Percentiles rank a stretch among this genome's conserved stretches.
Evolutionary conservation across 2,888 invertebrate species (phyloP).

Genomic region (Tipula confusa): DNA sequence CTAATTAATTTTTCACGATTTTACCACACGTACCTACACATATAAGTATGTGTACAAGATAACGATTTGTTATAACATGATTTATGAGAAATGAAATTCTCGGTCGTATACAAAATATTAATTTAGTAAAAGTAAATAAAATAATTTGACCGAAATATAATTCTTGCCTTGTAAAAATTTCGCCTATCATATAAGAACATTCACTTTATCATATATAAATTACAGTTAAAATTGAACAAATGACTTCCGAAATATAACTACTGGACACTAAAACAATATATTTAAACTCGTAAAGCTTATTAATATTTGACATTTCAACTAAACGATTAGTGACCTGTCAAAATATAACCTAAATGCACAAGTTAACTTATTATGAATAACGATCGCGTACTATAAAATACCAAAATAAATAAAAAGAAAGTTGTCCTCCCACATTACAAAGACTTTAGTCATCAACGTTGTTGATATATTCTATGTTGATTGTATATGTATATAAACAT

Average conservation of each 20-base stretch:
- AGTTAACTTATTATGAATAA: neutral
- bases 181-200: neutral
- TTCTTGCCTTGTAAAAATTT: neutral
- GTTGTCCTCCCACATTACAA: conserved; percentile 44
- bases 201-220: neutral
- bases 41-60: too few species aligned
- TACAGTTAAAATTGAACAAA: too few species aligned
- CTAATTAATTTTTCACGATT: neutral
- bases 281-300: neutral
- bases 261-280: neutral
- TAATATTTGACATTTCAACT: too few species aligned
- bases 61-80: too few species aligned
- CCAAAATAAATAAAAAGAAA: conserved; percentile 44
- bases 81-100: too few species aligned
- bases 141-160: neutral
- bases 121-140: too few species aligned
- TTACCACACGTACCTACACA: too few species aligned
- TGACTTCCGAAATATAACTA: neutral
- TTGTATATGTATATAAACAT: neutral
- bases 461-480: neutral
- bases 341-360: neutral
- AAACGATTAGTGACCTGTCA: neutral
- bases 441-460: neutral
- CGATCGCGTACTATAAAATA: neutral
- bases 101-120: too few species aligned